Percentiles rank a stretch among this genome's conserved stretches.
phyloP scores from a whole-genome alignment of 92 coral and sea anemone species.

The Heteractis magnifica region DNA sequence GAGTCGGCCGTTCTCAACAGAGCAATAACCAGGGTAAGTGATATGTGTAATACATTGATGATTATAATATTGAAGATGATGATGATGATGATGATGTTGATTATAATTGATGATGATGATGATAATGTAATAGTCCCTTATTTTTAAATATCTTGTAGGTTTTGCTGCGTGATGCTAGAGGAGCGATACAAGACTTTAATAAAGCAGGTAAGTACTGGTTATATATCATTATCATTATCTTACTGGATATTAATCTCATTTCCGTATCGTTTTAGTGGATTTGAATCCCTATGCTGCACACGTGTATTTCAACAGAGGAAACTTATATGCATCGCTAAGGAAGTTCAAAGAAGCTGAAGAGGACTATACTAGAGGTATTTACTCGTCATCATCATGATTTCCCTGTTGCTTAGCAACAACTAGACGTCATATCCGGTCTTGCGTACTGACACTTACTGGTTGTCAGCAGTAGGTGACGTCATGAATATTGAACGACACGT shows the following conservation, averaged over 20 bases:
- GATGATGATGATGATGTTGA: neutral
- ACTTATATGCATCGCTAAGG: conserved; percentile 89
- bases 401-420: too few relatives aligned
- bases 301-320: conserved; percentile 91
- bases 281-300: conserved; percentile 96
- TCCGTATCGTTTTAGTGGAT: conserved; percentile 41
- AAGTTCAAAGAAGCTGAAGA: conserved; percentile 93
- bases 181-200: conserved; percentile 91
- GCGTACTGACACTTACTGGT: neutral
- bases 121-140: neutral
- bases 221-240: too few relatives aligned
- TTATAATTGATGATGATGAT: neutral
- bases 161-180: conserved; percentile 74
- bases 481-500: too few relatives aligned
- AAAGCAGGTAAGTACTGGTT: conserved; percentile 69
- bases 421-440: neutral
- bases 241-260: neutral
- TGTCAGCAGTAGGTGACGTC: too few relatives aligned
- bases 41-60: neutral
- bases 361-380: conserved; percentile 86
- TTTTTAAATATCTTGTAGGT: conserved; percentile 47
- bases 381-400: neutral
- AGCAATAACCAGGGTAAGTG: conserved; percentile 86
- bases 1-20: conserved; percentile 92
- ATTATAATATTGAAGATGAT: neutral